Base-by-base conservation (phyloP, 2,113 vertebrate genomes). In the Macroglossus sobrinus region DNA sequence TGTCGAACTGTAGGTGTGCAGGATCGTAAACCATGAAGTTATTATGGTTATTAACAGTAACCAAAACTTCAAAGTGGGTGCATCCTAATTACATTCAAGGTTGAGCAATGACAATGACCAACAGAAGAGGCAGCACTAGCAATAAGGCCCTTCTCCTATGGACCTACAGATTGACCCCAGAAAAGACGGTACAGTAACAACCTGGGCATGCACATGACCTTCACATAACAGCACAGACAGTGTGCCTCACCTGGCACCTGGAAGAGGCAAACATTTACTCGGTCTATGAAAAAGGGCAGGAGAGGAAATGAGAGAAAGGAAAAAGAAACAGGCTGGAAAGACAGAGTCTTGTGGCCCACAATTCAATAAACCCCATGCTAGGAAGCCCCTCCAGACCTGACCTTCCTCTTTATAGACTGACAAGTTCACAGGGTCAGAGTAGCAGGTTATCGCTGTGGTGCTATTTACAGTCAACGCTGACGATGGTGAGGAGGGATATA, bases 401-500 rank as follows among this genome's bases (percentile, higher is more conserved):
- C 22, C 35, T 30, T 78, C 28, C 45, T 68, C 59, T n/a, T 28
- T n/a, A 22, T 1, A 16, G 61, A 40, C 18, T 0, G 28, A 19
- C 45, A 38, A 3, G 19, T 13, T 43, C 72, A 64, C 28, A 33
- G 69, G 9, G 33, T 40, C 50, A 50, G 15, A 50, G 7, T 24
- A n/a, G 35, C 14, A 75, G 76, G 45, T 69, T 14, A 35, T 12
- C 8, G 2, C 9, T 19, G n/a, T 35, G n/a, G 72, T 14, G 8
- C 12, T 66, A 11, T 38, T 30, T 53, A 59, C 59, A 45, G 7
- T 61, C 57, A 26, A 16, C 13, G 18, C n/a, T 12, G n/a, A 84
- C 0, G 18, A 26, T 1, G 14, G 21, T 2, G 9, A 43, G 18
- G 35, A 53, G 11, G 12, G 22, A 2, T 38, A 45, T 1, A 53